Evolutionary conservation across 2,888 invertebrate genomes (phyloP), one percentile per base, ranked within the genome.

Genomic region (Bembecia ichneumoniformis): DNA sequence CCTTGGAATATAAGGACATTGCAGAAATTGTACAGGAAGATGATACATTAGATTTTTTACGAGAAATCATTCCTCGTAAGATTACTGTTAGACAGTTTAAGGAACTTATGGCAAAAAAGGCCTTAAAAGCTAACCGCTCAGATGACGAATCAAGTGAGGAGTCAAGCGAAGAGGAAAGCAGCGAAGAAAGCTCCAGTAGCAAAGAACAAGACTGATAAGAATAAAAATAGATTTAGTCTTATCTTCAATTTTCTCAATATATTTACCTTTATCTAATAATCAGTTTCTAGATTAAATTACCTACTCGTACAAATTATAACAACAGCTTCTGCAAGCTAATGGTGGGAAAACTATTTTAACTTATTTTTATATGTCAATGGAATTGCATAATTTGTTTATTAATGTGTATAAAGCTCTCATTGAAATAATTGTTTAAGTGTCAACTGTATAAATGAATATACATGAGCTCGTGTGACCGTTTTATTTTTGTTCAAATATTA

Each of bases 51-150:
- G 92, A 92, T 57, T 93, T 94, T 64, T 74, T 93, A 1, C 82
- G 91, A 54, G 93, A 93, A 73, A 93, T 93, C 55, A 90, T 93
- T 84, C 93, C 93, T 1, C 88, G 89, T 53, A 93, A 93, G 67
- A 92, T 93, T 47, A 92, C 92, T 0, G 92, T 92, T 0, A 79
- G 84, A 36, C 88, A 92, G 61, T 93, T 88, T 54, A 91, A 92
- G 63, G 89, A 90, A 62, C 76, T 92, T 54, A 90, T 92, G 90
- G 89, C 90, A 0, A 90, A 88, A 50, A 91, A 89, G 57, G 72
- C 76, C 0, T 57, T 72, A n/a, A 75, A 63, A 51, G 74, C 71
- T 1, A 64, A 64, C 10, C 56, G 58, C 3, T 78, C 79, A 0
- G 78, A 80, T 48, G 68, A 68, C 1, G 77, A 78, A 1, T 77